These are phyloP conservation scores for Cephus cinctus DNA, from an alignment of 1,140 invertebrate species.

Conservation along the genomic window DNA sequence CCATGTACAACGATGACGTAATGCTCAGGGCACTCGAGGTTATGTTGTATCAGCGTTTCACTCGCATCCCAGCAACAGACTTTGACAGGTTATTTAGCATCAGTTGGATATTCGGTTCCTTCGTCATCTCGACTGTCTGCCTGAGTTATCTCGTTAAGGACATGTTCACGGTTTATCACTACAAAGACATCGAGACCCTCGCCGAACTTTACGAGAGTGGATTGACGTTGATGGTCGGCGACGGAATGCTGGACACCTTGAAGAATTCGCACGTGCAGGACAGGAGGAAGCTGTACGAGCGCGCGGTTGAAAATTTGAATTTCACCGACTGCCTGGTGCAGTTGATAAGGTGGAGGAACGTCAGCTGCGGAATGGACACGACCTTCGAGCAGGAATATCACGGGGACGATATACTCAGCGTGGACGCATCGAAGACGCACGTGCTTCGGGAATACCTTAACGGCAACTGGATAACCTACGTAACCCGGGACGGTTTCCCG, in stretches of 20 bases:
- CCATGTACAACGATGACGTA: not conserved
- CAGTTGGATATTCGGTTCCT: conserved; percentile 12
- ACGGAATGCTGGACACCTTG: conserved; percentile 8
- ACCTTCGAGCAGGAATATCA: conserved; percentile 10
- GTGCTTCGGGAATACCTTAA: conserved; percentile 12
- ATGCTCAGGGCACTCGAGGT: conserved; percentile 10
- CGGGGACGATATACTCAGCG: not conserved
- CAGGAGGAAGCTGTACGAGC: not conserved
- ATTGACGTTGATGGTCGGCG: conserved; percentile 10
- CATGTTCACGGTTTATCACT: conserved; percentile 6
- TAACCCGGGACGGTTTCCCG: conserved; percentile 11
- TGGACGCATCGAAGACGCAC: conserved; percentile 4
- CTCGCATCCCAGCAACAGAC: not conserved
- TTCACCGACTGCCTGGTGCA: conserved; percentile 5
- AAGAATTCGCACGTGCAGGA: not conserved
- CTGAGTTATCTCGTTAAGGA: conserved; percentile 16
- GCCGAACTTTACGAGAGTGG: conserved; percentile 7
- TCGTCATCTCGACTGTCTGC: conserved; percentile 9
- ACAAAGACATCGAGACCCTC: conserved; percentile 15
- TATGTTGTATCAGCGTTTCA: conserved; percentile 12
- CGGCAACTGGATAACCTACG: conserved; percentile 17
- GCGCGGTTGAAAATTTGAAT: conserved; percentile 5
- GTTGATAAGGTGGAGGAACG: conserved; percentile 4
- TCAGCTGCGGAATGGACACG: conserved; percentile 15
- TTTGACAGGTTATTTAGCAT: conserved; percentile 17